A percentile compares a stretch with the other conserved stretches of the same genome.
phyloP scores from a whole-genome alignment of 2,113 vertebrate genomes.

The Calyptomena viridis region DNA sequence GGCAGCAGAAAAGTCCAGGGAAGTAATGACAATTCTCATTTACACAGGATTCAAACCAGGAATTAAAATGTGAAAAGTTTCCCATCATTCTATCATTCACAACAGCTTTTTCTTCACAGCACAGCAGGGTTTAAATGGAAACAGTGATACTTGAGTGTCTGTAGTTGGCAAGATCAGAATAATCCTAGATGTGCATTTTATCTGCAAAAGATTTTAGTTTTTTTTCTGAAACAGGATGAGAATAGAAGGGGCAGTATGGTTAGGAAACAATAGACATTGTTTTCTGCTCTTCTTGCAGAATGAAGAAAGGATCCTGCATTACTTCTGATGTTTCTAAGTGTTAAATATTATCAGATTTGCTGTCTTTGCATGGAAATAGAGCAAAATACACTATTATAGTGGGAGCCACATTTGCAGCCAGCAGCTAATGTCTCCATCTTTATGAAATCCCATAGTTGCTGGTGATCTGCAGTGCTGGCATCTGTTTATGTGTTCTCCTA shows the following conservation, averaged over 20 bases:
- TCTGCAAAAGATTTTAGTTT: slow-evolving; percentile 5
- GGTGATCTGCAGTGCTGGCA: slow-evolving; percentile 33
- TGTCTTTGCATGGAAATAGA: slow-evolving; percentile 63
- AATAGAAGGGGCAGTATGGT: neutral
- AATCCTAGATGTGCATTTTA: slow-evolving; percentile 31
- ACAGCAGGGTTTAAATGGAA: slow-evolving; percentile 34
- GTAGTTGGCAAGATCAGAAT: neutral
- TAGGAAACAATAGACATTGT: neutral
- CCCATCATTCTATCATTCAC: neutral
- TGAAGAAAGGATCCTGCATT: neutral
- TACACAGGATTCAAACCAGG: neutral
- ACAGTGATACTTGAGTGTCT: neutral
- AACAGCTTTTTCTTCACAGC: neutral
- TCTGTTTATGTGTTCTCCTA: neutral
- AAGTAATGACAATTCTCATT: neutral
- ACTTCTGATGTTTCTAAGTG: slow-evolving; percentile 50
- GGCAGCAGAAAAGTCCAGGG: neutral
- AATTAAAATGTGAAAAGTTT: neutral
- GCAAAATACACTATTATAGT: slow-evolving; percentile 55
- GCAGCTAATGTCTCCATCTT: slow-evolving; percentile 37
- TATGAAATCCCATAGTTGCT: neutral
- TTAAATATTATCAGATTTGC: slow-evolving; percentile 61
- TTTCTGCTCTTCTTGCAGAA: slow-evolving; percentile 46
- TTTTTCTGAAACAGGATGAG: slow-evolving; percentile 14
- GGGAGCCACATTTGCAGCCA: slow-evolving; percentile 55